phyloP scores from a whole-genome alignment of 2,113 vertebrate genomes.

The Eublepharis macularius region DNA sequence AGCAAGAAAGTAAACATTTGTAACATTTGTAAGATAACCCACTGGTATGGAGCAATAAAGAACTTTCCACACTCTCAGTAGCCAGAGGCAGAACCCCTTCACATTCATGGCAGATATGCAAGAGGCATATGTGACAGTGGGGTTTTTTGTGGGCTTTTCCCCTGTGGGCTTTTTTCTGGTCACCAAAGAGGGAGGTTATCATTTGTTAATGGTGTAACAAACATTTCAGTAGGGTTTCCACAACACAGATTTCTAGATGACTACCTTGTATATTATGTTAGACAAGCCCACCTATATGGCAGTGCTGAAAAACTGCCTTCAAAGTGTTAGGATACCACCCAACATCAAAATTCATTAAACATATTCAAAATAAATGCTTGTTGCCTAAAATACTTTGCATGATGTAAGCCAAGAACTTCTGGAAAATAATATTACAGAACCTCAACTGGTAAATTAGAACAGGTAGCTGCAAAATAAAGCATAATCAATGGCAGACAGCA shows the following conservation, averaged over 20 bases:
- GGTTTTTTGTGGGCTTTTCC: too few species aligned
- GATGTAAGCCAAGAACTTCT: not conserved
- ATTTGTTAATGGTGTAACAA: not conserved
- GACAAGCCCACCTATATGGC: not conserved
- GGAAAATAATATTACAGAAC: not conserved
- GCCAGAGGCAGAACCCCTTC: too few species aligned
- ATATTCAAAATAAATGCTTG: not conserved
- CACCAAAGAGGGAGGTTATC: too few species aligned
- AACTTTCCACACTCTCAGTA: too few species aligned
- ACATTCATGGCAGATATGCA: too few species aligned
- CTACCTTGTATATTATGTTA: not conserved
- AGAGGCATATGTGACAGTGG: too few species aligned
- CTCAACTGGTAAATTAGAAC: not conserved
- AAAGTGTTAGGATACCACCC: not conserved
- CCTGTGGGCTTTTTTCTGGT: too few species aligned
- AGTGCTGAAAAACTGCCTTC: not conserved
- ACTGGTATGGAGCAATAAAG: too few species aligned
- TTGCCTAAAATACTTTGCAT: not conserved
- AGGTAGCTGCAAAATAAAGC: not conserved
- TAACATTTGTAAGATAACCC: too few species aligned
- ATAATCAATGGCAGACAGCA: conserved; percentile 3
- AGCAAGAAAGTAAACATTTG: too few species aligned
- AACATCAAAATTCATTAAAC: not conserved
- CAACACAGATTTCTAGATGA: not conserved
- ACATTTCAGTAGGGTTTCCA: not conserved